These are phyloP conservation scores for Python bivittatus DNA, from an alignment of 2,113 vertebrate species.

Conservation along the genomic window DNA sequence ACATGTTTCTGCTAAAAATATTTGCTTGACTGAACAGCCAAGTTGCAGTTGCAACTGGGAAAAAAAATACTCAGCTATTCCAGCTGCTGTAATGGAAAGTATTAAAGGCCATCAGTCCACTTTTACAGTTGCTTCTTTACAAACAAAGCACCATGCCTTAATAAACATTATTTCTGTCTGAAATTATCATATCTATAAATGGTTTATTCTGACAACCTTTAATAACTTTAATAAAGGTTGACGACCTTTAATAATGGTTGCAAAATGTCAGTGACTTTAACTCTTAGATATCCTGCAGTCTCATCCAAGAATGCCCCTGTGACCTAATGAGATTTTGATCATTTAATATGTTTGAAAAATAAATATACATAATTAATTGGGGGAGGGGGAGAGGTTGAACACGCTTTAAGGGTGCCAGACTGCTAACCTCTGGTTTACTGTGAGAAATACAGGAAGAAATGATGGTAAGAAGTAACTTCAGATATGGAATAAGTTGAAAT, in stretches of 20 bases:
- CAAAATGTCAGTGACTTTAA: background rate
- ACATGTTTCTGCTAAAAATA: background rate
- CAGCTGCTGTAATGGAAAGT: background rate
- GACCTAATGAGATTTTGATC: background rate
- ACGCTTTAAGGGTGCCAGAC: background rate
- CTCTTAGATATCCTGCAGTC: background rate
- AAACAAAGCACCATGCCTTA: slow-evolving; percentile 4
- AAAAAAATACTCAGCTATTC: background rate
- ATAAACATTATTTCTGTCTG: slow-evolving; percentile 29
- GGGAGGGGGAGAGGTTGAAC: background rate
- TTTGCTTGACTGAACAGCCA: background rate
- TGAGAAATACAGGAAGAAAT: slow-evolving; percentile 5
- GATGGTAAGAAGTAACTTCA: background rate
- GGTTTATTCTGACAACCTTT: background rate
- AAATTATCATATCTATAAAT: background rate
- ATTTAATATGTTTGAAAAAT: background rate
- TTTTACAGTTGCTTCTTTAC: background rate
- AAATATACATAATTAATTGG: background rate
- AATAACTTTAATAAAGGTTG: background rate
- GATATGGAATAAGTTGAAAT: background rate
- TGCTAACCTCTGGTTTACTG: background rate
- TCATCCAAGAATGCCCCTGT: background rate
- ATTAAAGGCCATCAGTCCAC: background rate
- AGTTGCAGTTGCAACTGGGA: background rate
- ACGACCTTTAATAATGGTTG: background rate